Evolutionary conservation across 2,888 invertebrate species (phyloP), one percentile per base, ranked within the genome.

Genomic region (Lasioglossum zephyrum): DNA sequence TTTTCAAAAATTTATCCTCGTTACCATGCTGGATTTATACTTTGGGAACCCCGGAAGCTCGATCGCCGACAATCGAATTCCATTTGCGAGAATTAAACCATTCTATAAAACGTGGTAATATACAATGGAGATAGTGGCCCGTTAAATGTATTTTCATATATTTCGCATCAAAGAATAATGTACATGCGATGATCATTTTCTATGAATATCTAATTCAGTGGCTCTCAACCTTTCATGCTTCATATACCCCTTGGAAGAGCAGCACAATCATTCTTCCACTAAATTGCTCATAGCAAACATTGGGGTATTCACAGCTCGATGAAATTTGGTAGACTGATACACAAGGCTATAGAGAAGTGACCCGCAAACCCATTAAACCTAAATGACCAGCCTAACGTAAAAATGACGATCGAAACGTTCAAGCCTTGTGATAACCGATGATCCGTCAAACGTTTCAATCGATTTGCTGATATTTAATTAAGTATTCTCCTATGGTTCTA

Each of bases 201-300:
- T 57, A 57, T 11, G 57, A n/a, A 57, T 11, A 57, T 57, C 18
- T 9, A n/a, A 57, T 57, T 57, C 53, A 57, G n/a, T 57, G 9
- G 53, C 1, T n/a, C 57, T n/a, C 22, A n/a, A 57, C 22, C 57
- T 57, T 57, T n/a, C n/a, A 57, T 57, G n/a, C 57, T 57, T n/a
- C 57, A 57, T 57, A 1, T 57, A 57, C 11, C n/a, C 57, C 11
- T 57, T 57, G 11, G 57, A 57, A n/a, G 53, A n/a, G 22, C n/a
- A 53, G 57, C n/a, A 57, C 57, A 57, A 57, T 57, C n/a, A 57
- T 57, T 57, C 57, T 57, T 57, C 57, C 57, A n/a, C n/a, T 57
- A 57, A n/a, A n/a, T 57, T 57, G n/a, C n/a, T 57, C n/a, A 57
- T 57, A 57, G n/a, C n/a, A 57, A 57, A 57, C n/a, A 57, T 57